Percentiles rank a stretch among this genome's conserved stretches.
phyloP scores from a whole-genome alignment of 2,113 vertebrate genomes.

The Empidonax traillii region DNA sequence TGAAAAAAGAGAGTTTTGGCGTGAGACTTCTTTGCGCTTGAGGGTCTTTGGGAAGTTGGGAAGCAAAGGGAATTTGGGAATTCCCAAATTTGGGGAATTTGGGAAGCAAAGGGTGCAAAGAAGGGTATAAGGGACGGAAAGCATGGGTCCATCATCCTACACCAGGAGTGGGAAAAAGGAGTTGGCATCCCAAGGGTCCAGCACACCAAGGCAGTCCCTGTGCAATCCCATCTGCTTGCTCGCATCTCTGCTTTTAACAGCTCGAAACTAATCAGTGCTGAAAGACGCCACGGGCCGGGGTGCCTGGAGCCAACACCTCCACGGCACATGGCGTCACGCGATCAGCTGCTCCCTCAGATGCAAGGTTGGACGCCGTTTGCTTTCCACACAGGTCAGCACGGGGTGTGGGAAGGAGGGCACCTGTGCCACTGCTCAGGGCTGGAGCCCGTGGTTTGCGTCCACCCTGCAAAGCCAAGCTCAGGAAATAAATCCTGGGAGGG shows the following conservation, averaged over 20 bases:
- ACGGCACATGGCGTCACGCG: fast-evolving
- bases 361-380: fast-evolving
- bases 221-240: neutral
- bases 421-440: neutral
- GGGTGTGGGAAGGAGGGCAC: neutral
- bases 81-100: no score
- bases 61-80: neutral
- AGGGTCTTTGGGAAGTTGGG: neutral
- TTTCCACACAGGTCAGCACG: fast-evolving
- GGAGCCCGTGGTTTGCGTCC: neutral
- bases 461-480: fast-evolving
- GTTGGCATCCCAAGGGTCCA: neutral
- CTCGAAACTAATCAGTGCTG: neutral
- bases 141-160: neutral
- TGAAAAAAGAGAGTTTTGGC: neutral
- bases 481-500: neutral
- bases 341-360: neutral
- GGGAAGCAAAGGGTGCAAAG: neutral
- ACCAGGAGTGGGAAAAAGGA: neutral
- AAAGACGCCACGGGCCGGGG: neutral
- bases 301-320: neutral
- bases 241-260: neutral
- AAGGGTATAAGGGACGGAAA: neutral
- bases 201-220: fast-evolving
- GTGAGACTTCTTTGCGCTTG: neutral